Conservation (phyloP, 2,113 vertebrate species). For the Marmota monax region DNA sequence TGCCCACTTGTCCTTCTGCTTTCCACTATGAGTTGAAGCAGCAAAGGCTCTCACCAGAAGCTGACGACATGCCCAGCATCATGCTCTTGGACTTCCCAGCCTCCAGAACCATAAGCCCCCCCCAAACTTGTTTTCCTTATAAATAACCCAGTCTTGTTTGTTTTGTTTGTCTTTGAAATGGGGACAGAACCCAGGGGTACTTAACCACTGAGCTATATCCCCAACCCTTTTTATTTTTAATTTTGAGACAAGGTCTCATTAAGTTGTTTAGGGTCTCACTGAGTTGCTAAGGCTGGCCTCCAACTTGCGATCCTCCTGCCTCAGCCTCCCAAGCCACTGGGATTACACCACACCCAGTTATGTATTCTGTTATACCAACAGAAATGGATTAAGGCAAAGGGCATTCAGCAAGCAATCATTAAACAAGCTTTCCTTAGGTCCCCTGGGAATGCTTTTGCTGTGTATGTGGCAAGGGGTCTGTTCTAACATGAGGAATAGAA, state of each 20-base stretch:
- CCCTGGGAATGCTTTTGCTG: not conserved
- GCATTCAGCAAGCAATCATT: not conserved
- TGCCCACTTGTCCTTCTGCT: not conserved
- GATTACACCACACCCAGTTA: no score
- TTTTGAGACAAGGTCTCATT: no score
- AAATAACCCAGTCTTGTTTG: not conserved
- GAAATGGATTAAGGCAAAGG: not conserved
- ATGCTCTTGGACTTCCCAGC: not conserved
- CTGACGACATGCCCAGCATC: not conserved
- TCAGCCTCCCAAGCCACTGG: no score
- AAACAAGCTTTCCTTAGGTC: not conserved
- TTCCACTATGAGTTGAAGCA: not conserved
- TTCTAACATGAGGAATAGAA: slow-evolving; percentile 28
- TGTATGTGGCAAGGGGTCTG: not conserved
- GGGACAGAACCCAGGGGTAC: no score
- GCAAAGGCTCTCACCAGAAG: not conserved
- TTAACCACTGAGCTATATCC: no score
- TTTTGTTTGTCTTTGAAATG: no score
- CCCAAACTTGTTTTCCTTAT: not conserved
- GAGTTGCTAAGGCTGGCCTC: no score
- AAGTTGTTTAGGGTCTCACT: no score
- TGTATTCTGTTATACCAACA: not conserved
- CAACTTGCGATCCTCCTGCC: no score
- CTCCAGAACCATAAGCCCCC: not conserved
- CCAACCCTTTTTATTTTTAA: no score